These are phyloP conservation scores for Ctenopoma multispine DNA, from an alignment of 2,797 vertebrate genomes.

Conservation along the genomic window DNA sequence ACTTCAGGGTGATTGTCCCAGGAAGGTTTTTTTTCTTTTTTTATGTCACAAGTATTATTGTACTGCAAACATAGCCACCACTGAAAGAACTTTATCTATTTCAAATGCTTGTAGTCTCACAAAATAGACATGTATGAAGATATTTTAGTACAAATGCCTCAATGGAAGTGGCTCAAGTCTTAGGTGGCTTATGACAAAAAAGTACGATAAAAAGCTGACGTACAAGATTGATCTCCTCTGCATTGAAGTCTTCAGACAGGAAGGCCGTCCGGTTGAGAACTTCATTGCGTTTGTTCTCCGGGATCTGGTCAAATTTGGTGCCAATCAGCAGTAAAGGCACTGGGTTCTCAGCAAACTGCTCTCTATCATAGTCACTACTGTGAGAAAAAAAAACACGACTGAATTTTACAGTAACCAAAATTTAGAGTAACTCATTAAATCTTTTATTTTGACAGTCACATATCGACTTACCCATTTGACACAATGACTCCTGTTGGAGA, in stretches of 20 bases:
- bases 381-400: not conserved
- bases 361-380: slow-evolving; percentile 93
- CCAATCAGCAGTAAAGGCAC: slow-evolving; percentile 96
- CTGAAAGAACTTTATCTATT: not conserved
- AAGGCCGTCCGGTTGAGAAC: slow-evolving; percentile 95
- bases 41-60: not conserved
- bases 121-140: no score
- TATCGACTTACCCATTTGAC: slow-evolving; percentile 89
- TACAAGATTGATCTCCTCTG: slow-evolving; percentile 98
- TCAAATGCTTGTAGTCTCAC: no score
- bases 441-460: not conserved
- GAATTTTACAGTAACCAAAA: not conserved
- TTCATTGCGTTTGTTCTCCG: slow-evolving; percentile 93
- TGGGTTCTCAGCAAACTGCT: slow-evolving; percentile 96
- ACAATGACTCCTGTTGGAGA: slow-evolving; percentile 95
- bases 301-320: slow-evolving; percentile 98
- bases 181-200: no score
- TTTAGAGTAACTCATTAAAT: not conserved
- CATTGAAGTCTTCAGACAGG: slow-evolving; percentile 97
- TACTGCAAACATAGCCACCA: not conserved
- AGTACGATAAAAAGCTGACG: slow-evolving; percentile 4
- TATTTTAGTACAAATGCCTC: no score
- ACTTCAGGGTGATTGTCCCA: not conserved
- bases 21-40: not conserved
- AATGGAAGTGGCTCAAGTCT: no score